Conservation (phyloP, 2,113 vertebrate genomes). For the Probosciger aterrimus region DNA sequence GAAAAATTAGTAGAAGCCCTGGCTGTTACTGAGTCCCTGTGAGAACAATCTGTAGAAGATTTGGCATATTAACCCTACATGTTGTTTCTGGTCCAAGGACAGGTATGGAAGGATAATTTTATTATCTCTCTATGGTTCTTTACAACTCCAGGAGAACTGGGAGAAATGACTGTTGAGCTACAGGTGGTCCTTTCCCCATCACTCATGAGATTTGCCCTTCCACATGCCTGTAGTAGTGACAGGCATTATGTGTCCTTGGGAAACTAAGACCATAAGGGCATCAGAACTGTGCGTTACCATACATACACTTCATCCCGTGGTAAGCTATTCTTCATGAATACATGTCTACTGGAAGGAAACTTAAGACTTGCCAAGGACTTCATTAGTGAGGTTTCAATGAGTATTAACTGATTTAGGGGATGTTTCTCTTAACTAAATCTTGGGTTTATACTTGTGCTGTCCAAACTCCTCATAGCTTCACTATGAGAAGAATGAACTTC, state of each 20-base stretch:
- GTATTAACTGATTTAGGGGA: background rate
- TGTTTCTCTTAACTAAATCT: background rate
- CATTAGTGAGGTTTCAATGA: background rate
- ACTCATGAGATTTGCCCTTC: background rate
- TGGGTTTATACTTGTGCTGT: background rate
- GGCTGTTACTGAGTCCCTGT: background rate
- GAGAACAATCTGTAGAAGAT: background rate
- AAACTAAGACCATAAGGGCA: background rate
- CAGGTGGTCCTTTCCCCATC: background rate
- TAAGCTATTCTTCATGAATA: background rate
- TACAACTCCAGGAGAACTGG: background rate
- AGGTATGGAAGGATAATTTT: background rate
- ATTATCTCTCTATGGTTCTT: background rate
- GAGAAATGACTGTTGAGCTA: background rate
- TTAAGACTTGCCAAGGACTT: accelerated
- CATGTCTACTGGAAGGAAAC: background rate
- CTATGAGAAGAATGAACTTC: background rate
- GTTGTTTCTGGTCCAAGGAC: background rate
- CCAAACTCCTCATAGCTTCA: background rate
- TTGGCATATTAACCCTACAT: background rate
- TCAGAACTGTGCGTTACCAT: background rate
- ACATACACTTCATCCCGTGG: background rate
- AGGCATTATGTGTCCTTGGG: background rate
- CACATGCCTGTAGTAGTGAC: background rate
- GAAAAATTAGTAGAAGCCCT: background rate